Base-by-base conservation (phyloP, 2,797 vertebrate genomes). In the Pantherophis alleghaniensis region DNA sequence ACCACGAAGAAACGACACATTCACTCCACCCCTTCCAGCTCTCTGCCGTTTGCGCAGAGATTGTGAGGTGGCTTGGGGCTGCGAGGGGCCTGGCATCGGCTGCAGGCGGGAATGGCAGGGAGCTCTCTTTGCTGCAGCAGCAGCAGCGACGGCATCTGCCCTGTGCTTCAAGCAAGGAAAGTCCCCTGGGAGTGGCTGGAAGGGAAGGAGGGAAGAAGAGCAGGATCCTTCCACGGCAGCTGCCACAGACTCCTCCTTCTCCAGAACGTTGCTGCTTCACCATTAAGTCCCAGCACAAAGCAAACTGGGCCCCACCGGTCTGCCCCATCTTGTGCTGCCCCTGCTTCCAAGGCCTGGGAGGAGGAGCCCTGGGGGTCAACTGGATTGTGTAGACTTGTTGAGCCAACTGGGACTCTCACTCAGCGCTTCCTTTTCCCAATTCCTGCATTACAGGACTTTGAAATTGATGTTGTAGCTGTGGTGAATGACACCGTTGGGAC, bases 401-500 rank as follows among this genome's bases (percentile, higher is more conserved):
- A 66, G 7, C 47, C 61, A 47, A n/a, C 24, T 2, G 12, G 26
- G 37, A 18, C 32, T 47, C 66, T 90, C 22, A 22, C n/a, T n/a
- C 26, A 5, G 37, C 4, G 20, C 20, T 83, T 83, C 37, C 10
- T 9, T 18, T 22, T 20, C 53, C 61, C 13, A 10, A 60, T 93
- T 90, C 24, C 57, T 55, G 61, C 79, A 0, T n/a, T 63, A 22
- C 96, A 99, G 99, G 99, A 99, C 97, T 99, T 99, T 93, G 99
- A 99, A 91, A 98, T 99, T 0, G 99, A 99, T 94, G 98, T 99
- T 0, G 98, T 99, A 95, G 98, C 99, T 0, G 98, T 99, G 95
- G 98, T 99, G 94, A 99, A 99, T 0, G 99, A 99, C 98, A 99
- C 99, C 0, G 99, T 99, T 4, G 99, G 99, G 91, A 98, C 99